Conservation (phyloP, 53 echinoderm and acorn worm species). For the Glandiceps talaboti region DNA sequence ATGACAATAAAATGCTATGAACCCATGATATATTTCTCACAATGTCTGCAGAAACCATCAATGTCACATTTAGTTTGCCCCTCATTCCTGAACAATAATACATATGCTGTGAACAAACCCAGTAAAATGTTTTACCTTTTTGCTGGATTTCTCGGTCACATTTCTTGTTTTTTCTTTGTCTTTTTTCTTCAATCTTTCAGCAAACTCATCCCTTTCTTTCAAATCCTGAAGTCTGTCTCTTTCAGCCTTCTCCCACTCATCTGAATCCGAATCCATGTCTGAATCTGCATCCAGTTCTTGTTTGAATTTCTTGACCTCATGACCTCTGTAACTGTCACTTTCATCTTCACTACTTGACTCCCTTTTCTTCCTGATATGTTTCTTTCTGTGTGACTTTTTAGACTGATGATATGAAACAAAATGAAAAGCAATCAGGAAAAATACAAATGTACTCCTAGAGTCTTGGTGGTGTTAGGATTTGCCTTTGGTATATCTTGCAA, state of each 20-base stretch:
- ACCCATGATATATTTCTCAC: too few species aligned
- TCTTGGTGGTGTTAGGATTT: too few species aligned
- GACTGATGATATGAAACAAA: slow-evolving; percentile 14
- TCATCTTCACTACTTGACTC: slow-evolving; percentile 57
- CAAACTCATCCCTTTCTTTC: slow-evolving; percentile 88
- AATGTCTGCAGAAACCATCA: too few species aligned
- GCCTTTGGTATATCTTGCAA: too few species aligned
- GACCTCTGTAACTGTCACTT: slow-evolving; percentile 17
- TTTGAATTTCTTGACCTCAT: slow-evolving; percentile 5
- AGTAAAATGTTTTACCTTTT: slow-evolving; percentile 62
- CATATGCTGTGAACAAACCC: too few species aligned
- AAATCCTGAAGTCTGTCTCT: slow-evolving; percentile 53
- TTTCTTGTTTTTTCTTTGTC: slow-evolving; percentile 82
- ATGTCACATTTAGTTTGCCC: too few species aligned
- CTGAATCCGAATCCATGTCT: slow-evolving; percentile 36
- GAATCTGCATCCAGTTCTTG: neutral
- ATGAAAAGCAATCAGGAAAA: too few species aligned
- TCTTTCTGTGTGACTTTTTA: slow-evolving; percentile 36
- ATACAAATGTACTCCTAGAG: too few species aligned
- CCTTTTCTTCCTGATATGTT: slow-evolving; percentile 55
- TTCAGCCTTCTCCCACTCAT: slow-evolving; percentile 64
- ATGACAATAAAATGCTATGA: too few species aligned
- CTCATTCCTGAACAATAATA: too few species aligned
- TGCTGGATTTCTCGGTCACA: slow-evolving; percentile 57
- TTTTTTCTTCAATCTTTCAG: slow-evolving; percentile 45